phyloP scores from a whole-genome alignment of 2,113 vertebrate genomes.

The Silurus meridionalis region DNA sequence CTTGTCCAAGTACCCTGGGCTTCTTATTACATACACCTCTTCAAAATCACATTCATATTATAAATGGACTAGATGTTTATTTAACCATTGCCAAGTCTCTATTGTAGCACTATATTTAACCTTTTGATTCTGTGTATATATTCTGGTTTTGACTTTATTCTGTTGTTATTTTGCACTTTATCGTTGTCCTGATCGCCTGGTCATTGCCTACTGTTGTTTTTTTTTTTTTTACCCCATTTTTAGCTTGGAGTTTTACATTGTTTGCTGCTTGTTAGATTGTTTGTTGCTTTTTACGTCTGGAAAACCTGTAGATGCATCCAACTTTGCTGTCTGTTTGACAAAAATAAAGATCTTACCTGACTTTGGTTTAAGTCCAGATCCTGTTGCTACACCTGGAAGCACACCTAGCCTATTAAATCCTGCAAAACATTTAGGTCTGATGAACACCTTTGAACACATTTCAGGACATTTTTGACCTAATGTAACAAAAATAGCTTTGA shows the following conservation, averaged over 20 bases:
- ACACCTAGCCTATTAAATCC: conserved; percentile 87
- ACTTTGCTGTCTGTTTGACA: not conserved
- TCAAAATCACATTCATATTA: not conserved
- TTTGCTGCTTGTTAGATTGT: not conserved
- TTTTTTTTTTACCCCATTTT: not conserved
- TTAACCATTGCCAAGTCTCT: not conserved
- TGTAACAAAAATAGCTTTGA: not conserved
- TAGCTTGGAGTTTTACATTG: not conserved
- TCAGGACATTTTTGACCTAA: not conserved
- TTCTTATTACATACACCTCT: not conserved
- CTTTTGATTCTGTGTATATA: not conserved
- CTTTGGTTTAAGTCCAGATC: conserved; percentile 85
- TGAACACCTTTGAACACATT: not conserved
- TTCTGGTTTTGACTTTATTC: not conserved
- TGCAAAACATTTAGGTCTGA: conserved; percentile 53
- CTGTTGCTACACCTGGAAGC: conserved; percentile 90
- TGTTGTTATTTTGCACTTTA: not conserved
- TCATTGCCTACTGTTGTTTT: not conserved
- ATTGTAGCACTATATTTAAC: not conserved
- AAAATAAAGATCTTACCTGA: conserved; percentile 60
- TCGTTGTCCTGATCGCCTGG: not conserved
- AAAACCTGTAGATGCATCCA: not conserved
- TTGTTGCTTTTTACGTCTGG: not conserved
- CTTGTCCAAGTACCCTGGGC: not conserved
- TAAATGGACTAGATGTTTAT: not conserved